Evolutionary conservation across 2,797 vertebrate species (phyloP).

Genomic region (Callimico goeldii): DNA sequence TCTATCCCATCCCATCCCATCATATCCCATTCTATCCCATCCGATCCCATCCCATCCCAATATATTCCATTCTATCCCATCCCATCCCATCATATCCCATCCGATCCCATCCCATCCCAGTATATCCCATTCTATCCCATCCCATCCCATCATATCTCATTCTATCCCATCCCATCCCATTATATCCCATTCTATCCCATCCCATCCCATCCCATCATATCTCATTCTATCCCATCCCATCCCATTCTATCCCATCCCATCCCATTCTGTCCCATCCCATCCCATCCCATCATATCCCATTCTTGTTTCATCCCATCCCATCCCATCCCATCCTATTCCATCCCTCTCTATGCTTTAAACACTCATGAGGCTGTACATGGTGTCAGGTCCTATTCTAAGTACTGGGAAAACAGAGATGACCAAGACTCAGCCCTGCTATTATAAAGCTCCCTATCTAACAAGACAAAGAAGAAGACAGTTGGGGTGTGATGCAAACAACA

Average conservation of each 20-base stretch:
- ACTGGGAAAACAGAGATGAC: not conserved
- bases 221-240: accelerated
- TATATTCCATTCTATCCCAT: accelerated
- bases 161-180: too few relatives aligned
- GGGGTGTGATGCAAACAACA: not conserved
- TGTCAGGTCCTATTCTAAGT: not conserved
- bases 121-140: accelerated
- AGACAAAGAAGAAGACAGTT: not conserved
- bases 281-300: accelerated
- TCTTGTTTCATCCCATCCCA: accelerated
- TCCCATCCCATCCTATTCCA: too few relatives aligned
- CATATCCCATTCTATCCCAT: accelerated
- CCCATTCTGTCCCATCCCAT: accelerated
- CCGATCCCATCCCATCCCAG: accelerated
- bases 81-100: accelerated
- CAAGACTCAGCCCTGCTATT: not conserved
- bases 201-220: too few relatives aligned
- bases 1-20: accelerated
- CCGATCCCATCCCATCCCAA: accelerated
- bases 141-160: too few relatives aligned
- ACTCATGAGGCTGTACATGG: not conserved
- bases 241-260: accelerated
- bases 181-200: accelerated
- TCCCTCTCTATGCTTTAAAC: not conserved
- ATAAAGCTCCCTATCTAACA: not conserved